Evolutionary conservation across 2,113 vertebrate species (phyloP).

Genomic region (Podarcis muralis): DNA sequence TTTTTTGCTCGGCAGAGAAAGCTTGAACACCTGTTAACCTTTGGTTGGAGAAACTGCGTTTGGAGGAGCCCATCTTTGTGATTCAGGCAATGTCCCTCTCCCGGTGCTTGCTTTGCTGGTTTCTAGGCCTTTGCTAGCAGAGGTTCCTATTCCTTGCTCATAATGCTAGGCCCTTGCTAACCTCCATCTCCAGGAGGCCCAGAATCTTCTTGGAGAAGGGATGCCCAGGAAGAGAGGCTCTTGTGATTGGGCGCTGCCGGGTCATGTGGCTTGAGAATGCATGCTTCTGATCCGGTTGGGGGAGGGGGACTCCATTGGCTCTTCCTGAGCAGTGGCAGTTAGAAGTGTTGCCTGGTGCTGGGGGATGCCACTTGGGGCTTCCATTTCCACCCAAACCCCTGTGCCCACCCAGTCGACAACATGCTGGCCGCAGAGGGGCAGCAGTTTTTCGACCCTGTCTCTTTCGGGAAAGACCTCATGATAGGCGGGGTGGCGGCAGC

Average conservation of each 20-base stretch:
- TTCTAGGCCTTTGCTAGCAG: neutral
- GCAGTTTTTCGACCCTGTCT: constrained; percentile 42
- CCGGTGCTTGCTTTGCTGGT: neutral
- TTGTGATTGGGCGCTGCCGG: neutral
- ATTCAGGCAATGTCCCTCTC: neutral
- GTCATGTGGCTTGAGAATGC: constrained; percentile 8
- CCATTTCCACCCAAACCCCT: fast-evolving
- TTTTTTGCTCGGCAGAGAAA: neutral
- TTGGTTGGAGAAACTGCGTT: neutral
- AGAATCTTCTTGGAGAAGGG: neutral
- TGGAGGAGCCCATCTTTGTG: neutral
- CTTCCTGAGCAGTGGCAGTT: constrained; percentile 29
- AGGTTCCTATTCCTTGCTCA: too few species aligned
- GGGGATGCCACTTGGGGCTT: constrained; percentile 48
- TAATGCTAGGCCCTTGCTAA: too few species aligned
- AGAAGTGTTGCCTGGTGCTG: neutral
- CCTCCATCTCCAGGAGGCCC: neutral
- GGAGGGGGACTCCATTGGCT: neutral
- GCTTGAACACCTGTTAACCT: neutral
- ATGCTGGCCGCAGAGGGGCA: neutral
- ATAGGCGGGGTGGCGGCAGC: constrained; percentile 86
- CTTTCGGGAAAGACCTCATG: constrained; percentile 88
- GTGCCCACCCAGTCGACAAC: neutral
- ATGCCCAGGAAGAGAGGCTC: neutral
- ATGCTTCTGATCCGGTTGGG: neutral